These are phyloP conservation scores for Pseudachorutes palmiensis DNA, from an alignment of 1,140 invertebrate species.

Conservation along the genomic window DNA sequence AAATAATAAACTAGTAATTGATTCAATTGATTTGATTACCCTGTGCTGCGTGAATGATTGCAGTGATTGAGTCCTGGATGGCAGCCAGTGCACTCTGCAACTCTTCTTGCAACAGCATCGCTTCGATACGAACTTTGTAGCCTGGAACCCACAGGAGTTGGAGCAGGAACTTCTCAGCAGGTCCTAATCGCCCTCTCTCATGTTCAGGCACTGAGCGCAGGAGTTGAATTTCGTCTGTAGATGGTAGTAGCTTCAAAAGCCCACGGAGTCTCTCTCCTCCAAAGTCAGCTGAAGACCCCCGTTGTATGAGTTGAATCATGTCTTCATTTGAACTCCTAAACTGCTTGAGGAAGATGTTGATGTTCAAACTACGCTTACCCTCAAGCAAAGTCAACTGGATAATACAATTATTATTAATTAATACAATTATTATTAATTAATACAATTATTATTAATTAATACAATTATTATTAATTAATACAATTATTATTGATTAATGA, in stretches of 20 bases:
- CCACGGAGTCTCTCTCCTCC: conserved; percentile 85
- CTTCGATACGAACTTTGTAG: conserved; percentile 86
- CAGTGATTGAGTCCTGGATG: conserved; percentile 83
- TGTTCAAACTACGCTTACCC: conserved; percentile 90
- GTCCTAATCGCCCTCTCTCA: conserved; percentile 71
- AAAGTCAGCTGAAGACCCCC: conserved; percentile 78
- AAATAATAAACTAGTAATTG: not conserved
- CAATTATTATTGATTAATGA: too few species aligned
- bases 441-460: too few species aligned
- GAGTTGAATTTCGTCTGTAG: conserved; percentile 86
- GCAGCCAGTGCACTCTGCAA: conserved; percentile 84
- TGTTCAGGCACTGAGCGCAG: conserved; percentile 69
- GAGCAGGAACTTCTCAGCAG: conserved; percentile 84
- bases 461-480: too few species aligned
- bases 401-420: too few species aligned
- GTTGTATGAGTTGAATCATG: conserved; percentile 75
- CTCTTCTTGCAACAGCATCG: conserved; percentile 93
- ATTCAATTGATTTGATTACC: conserved; percentile 42
- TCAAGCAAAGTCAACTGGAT: conserved; percentile 77
- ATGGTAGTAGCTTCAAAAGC: conserved; percentile 83
- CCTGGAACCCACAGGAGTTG: conserved; percentile 82
- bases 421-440: too few species aligned
- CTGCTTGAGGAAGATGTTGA: conserved; percentile 98
- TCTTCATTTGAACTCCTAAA: conserved; percentile 84
- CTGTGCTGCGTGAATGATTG: conserved; percentile 80